Base-by-base conservation (phyloP, 2,113 vertebrate genomes). In the Leptobrachium leishanense region DNA sequence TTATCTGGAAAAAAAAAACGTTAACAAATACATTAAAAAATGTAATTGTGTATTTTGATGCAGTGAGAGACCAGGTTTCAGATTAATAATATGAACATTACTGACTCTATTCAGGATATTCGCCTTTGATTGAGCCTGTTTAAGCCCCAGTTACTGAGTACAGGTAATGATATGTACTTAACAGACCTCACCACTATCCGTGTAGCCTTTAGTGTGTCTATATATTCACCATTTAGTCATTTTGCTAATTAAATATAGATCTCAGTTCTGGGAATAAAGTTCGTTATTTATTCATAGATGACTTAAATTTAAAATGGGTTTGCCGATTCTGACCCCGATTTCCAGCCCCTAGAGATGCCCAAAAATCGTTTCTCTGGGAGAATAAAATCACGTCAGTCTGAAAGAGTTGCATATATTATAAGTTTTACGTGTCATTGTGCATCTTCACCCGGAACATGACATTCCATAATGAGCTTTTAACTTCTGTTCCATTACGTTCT, bases 231-330 rank as follows among this genome's bases (percentile, higher is more conserved):
- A 0, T 86, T 85, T 80, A 83, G 86, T 79, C 84, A 85, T 86
- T 86, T 85, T 82, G 81, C 74, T 88, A 86, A 84, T 84, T 87
- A 86, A 77, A 76, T 85, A 86, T 85, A 86, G 85, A 86, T 82
- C 85, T 84, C 83, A 83, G 82, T 65, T 77, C 44, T 50, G 68
- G 83, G 86, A 85, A 85, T 79, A 73, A 59, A 68, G 62, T 55
- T 44, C 72, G 81, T 86, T 82, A 86, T 84, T 88, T 85, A 85
- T 83, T 85, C 81, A 86, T 85, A 84, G 83, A 9, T 43, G 76
- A 75, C 82, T 83, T 85, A 81, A 80, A 73, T 84, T 82, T 80
- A 79, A 74, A 84, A 81, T 78, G 39, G 44, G 43, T 54, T 66
- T 67, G 72, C 79, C 40, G 79, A 79, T 59, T 50, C 9, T 72